Evolutionary conservation across 2,113 vertebrate species (phyloP).

Genomic region (Rafetus swinhoei): DNA sequence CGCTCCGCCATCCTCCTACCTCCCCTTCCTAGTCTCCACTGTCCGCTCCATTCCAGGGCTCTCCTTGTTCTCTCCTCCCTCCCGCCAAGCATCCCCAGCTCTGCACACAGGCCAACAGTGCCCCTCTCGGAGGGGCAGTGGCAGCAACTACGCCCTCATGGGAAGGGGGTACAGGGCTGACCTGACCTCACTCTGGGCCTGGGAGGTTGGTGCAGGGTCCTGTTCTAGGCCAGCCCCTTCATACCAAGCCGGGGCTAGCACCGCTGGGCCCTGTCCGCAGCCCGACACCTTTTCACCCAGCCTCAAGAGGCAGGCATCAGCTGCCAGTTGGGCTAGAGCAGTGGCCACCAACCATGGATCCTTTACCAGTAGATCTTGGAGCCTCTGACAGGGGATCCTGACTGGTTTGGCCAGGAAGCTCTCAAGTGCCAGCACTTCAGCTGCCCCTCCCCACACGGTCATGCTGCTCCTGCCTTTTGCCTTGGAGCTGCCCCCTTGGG

Average conservation of each 20-base stretch:
- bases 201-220: not conserved
- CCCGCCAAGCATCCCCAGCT: not conserved
- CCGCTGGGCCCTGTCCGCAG: not conserved
- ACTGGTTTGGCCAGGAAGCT: no score
- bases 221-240: not conserved
- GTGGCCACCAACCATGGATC: no score
- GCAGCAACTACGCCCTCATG: not conserved
- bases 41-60: not conserved
- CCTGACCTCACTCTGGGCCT: not conserved
- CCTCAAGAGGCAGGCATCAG: not conserved
- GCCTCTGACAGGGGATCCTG: no score
- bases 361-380: no score
- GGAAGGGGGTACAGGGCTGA: not conserved
- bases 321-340: not conserved
- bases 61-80: not conserved
- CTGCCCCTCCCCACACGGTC: no score
- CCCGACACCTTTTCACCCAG: not conserved
- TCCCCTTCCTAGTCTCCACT: not conserved
- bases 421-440: no score
- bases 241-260: rapidly evolving
- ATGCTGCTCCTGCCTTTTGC: no score
- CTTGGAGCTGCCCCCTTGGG: no score
- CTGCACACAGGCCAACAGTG: not conserved
- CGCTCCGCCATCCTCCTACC: not conserved
- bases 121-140: not conserved